These are phyloP conservation scores for Prunella strophiata DNA, from an alignment of 2,797 vertebrate species.

Conservation along the genomic window DNA sequence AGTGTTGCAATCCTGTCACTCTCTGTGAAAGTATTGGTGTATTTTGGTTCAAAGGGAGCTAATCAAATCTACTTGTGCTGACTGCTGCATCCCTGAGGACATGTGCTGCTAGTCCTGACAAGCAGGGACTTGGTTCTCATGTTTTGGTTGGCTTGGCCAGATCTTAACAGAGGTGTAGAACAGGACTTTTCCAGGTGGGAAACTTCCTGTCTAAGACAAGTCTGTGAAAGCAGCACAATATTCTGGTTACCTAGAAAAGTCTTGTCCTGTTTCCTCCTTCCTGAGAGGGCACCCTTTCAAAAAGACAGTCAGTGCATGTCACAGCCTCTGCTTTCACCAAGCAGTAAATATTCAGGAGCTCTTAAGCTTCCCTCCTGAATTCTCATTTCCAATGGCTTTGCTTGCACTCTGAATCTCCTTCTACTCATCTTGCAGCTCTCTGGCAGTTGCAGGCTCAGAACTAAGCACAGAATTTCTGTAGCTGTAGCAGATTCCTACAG, in stretches of 20 bases:
- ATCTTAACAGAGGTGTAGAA: neutral
- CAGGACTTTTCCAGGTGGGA: neutral
- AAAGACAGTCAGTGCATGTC: neutral
- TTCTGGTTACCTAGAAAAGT: neutral
- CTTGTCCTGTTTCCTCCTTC: neutral
- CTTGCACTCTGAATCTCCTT: neutral
- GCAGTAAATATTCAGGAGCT: neutral
- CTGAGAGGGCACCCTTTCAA: neutral
- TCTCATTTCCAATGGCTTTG: neutral
- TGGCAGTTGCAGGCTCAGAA: neutral
- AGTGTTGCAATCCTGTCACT: neutral
- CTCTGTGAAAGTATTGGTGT: neutral
- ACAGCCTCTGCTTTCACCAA: neutral
- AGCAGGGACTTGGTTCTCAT: neutral
- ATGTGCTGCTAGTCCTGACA: neutral
- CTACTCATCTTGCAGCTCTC: neutral
- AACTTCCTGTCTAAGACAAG: neutral
- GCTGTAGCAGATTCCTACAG: neutral
- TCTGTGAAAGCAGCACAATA: neutral
- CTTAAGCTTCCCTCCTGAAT: neutral
- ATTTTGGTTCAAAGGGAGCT: neutral
- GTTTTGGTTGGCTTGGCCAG: neutral
- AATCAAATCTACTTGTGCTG: neutral
- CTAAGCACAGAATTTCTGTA: accelerated
- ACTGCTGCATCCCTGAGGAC: neutral